Conservation (phyloP, 2,797 vertebrate species). For the Geotrypetes seraphini region DNA sequence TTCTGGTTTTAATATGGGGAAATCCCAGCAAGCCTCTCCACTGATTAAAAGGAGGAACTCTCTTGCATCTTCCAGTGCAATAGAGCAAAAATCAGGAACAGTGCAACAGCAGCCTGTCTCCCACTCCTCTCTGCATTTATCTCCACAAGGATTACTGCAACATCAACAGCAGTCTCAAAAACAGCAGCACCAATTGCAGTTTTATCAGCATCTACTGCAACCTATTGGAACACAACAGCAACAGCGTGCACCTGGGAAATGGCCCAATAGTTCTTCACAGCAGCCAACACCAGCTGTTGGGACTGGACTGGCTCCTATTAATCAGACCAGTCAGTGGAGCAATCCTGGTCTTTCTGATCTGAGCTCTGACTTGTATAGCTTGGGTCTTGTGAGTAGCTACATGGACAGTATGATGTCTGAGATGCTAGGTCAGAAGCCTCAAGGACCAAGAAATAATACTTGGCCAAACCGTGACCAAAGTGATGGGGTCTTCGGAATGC, state of each 20-base stretch:
- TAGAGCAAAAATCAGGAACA: slow-evolving; percentile 76
- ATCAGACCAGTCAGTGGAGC: slow-evolving; percentile 81
- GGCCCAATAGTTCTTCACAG: slow-evolving; percentile 67
- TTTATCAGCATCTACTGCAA: slow-evolving; percentile 89
- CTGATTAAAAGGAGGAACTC: slow-evolving; percentile 89
- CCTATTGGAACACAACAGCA: slow-evolving; percentile 74
- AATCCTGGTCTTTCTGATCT: slow-evolving; percentile 77
- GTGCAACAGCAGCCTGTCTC: slow-evolving; percentile 59
- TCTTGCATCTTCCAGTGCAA: slow-evolving; percentile 65
- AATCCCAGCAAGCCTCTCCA: slow-evolving; percentile 92
- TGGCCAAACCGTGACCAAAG: slow-evolving; percentile 97
- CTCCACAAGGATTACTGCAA: slow-evolving; percentile 56
- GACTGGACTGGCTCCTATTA: slow-evolving; percentile 68
- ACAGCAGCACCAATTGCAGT: slow-evolving; percentile 67
- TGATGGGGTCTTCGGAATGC: slow-evolving; percentile 73
- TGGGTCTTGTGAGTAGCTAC: slow-evolving; percentile 94
- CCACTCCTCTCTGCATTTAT: slow-evolving; percentile 61
- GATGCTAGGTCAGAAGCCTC: slow-evolving; percentile 91
- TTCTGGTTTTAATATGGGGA: slow-evolving; percentile 96
- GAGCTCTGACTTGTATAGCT: slow-evolving; percentile 90
- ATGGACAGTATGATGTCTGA: slow-evolving; percentile 96
- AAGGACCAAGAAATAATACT: slow-evolving; percentile 93
- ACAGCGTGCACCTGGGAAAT: slow-evolving; percentile 72
- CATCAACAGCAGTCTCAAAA: slow-evolving; percentile 54
- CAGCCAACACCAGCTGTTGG: slow-evolving; percentile 64